Base-by-base conservation (phyloP, 1,140 invertebrate genomes). In the Cherax quadricarinatus region DNA sequence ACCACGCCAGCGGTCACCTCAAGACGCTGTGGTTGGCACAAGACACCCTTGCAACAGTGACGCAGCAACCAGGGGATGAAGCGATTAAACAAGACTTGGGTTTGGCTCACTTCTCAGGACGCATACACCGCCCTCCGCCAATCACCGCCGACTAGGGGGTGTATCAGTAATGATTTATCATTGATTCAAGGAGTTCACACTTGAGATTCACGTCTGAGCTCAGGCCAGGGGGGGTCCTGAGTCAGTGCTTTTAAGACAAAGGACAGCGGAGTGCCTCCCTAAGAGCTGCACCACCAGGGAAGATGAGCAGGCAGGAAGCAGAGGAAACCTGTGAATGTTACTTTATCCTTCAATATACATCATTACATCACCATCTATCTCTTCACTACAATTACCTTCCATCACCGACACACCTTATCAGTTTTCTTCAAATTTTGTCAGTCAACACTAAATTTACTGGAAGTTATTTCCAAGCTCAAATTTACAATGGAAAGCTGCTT, bases 131-230 rank as follows among this genome's bases (percentile, higher is more conserved):
- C 70, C 24, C 70, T 75, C 70, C 70, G 70, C 70, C 70, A 75
- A 75, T 75, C 70, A 75, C 70, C 70, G 70, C n/a, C 24, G 70
- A 75, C 70, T 75, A 75, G 70, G 70, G 62, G 62, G 70, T 30
- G 70, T 75, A 75, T 30, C 70, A 75, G 70, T 75, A 75, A 75
- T 75, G 70, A 75, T 75, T 75, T 75, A 75, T 75, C 70, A 75
- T 75, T 30, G 70, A 75, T 75, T 30, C 70, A 75, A 75, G 70
- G 24, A 75, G 24, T 75, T 30, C 70, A 75, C 70, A 24, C 24
- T 75, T 24, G 70, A 75, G 70, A 75, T 30, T 75, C 70, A 30
- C n/a, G 70, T 30, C 24, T n/a, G 16, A 75, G 70, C 3, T 9
- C n/a, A 6, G 7, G 9, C 7, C 5, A 75, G 24, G 70, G 70